These are phyloP conservation scores for Samia ricini DNA, from an alignment of 1,140 invertebrate genomes.

Conservation along the genomic window DNA sequence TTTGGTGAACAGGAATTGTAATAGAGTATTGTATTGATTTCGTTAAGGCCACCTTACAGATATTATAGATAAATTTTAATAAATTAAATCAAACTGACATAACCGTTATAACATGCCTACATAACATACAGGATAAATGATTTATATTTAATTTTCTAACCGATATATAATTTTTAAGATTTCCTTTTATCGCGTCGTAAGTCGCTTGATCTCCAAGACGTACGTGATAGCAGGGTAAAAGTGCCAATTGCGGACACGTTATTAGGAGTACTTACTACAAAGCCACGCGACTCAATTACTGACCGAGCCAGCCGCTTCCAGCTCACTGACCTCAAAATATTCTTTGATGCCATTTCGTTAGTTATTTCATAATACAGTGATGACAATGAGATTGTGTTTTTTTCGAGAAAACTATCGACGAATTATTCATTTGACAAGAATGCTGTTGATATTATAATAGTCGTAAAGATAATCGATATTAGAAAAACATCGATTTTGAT, in stretches of 20 bases:
- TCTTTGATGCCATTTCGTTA: conserved; percentile 49
- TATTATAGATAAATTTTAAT: too few relatives aligned
- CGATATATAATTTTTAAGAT: conserved; percentile 4
- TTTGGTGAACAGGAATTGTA: too few relatives aligned
- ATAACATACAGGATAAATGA: neutral
- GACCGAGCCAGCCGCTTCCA: conserved; percentile 51
- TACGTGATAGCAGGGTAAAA: conserved; percentile 60
- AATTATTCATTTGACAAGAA: too few relatives aligned
- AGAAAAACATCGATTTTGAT: too few relatives aligned
- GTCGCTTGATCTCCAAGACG: conserved; percentile 30
- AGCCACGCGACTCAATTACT: conserved; percentile 29
- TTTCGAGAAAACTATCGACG: neutral
- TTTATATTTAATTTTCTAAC: neutral
- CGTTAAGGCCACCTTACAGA: too few relatives aligned
- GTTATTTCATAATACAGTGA: neutral
- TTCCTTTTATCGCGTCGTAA: conserved; percentile 1
- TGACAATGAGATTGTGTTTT: neutral
- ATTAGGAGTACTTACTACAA: conserved; percentile 32
- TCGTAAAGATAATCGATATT: too few relatives aligned
- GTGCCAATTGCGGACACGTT: conserved; percentile 56
- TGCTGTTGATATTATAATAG: too few relatives aligned
- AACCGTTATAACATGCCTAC: neutral
- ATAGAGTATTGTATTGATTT: too few relatives aligned
- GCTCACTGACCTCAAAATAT: conserved; percentile 36
- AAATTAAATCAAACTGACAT: too few relatives aligned